Evolutionary conservation across 2,888 invertebrate species (phyloP), one percentile per base, ranked within the genome.

Genomic region (Rotaria sp.): DNA sequence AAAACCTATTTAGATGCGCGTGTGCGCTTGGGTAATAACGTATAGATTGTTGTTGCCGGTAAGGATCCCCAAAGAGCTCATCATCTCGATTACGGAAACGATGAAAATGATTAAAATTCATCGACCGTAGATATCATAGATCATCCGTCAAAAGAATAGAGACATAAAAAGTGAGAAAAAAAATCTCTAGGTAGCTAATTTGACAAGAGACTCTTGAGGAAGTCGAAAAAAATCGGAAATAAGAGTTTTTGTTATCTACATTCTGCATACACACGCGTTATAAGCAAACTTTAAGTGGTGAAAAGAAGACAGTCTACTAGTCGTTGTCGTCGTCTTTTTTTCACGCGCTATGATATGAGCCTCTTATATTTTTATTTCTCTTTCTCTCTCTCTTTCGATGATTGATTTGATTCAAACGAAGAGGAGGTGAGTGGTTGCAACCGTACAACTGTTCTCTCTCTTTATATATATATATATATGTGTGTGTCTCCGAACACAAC

Each of bases 361-460:
- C 57, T 59, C 57, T 59, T 59, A 59, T 59, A 59, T 59, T 59
- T 59, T 59, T 59, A 59, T 59, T 59, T 59, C 57, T 59, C 30
- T 30, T 30, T 59, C 57, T 59, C 57, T 55, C 57, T 30, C 30
- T 59, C 57, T 30, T n/a, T 59, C 57, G 30, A 59, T 59, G 57
- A 59, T 59, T 59, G 57, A 59, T 59, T 59, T 59, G 57, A 59
- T 59, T 59, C 57, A 59, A 59, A 59, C 57, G 57, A 59, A 59
- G 57, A 59, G 57, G 57, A 30, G 57, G 57, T 59, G 57, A 59
- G 57, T 59, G 57, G 57, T 59, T 59, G 57, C 57, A 59, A 59
- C 57, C 57, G 57, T 59, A 59, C 57, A 59, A 59, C 57, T 59
- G 57, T 59, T 59, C 57, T 59, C 30, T 59, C 57, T 59, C 8